phyloP scores from a whole-genome alignment of 2,888 invertebrate species.

The Uropetala carovei region DNA sequence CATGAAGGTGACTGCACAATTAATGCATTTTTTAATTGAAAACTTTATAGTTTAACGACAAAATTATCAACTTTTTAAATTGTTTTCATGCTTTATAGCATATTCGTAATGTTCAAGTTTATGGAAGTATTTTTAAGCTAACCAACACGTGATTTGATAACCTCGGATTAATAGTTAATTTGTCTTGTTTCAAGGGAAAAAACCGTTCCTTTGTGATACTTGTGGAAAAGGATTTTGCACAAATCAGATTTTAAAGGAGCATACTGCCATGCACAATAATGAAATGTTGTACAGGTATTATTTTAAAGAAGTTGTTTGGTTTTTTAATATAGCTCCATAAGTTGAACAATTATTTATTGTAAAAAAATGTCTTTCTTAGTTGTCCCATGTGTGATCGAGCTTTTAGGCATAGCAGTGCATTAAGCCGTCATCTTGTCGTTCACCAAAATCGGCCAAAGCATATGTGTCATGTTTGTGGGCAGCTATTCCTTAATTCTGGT shows the following conservation, averaged over 20 bases:
- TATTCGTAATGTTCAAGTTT: too few relatives aligned
- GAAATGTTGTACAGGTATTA: neutral
- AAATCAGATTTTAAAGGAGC: neutral
- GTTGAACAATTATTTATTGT: too few relatives aligned
- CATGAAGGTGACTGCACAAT: neutral
- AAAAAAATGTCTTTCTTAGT: neutral
- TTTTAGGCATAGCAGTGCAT: neutral
- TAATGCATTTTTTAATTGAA: neutral
- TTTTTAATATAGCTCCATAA: neutral
- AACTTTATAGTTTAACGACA: neutral
- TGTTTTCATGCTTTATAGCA: too few relatives aligned
- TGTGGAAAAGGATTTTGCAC: constrained; percentile 1
- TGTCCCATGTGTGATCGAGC: neutral
- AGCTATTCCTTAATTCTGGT: neutral
- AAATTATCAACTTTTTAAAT: too few relatives aligned
- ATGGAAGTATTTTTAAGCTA: too few relatives aligned
- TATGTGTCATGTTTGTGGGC: neutral
- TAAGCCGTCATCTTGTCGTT: neutral
- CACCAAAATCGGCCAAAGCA: neutral
- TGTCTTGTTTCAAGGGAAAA: constrained; percentile 11
- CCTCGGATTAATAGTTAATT: neutral
- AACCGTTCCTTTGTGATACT: constrained; percentile 21
- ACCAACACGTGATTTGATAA: too few relatives aligned
- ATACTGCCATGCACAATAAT: neutral
- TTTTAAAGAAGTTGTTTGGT: neutral